Conservation (phyloP, 2,797 vertebrate genomes). For the Anas georgica region DNA sequence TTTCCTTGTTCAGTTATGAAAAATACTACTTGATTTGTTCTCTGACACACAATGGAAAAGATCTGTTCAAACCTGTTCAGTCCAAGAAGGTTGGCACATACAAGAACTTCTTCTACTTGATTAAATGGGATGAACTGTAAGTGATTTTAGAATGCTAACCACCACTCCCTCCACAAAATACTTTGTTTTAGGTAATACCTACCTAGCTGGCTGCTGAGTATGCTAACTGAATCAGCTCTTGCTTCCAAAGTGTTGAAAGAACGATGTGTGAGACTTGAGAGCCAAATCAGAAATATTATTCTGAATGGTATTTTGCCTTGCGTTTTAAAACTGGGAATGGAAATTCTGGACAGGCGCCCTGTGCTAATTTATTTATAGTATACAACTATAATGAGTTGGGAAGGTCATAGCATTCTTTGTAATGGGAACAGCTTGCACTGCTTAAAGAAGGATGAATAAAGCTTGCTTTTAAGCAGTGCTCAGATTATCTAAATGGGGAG, state of each 20-base stretch:
- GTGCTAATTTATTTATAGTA: not conserved
- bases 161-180: not conserved
- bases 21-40: conserved; percentile 96
- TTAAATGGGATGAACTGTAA: conserved; percentile 99
- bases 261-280: not conserved
- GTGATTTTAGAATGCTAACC: conserved; percentile 63
- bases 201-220: not conserved
- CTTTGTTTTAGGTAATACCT: not conserved
- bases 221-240: not conserved
- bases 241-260: not conserved
- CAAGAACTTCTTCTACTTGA: conserved; percentile 96
- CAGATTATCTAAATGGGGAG: not conserved
- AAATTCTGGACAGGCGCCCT: not conserved
- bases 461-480: not conserved
- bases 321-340: not conserved
- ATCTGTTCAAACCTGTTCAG: conserved; percentile 95
- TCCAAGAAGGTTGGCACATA: conserved; percentile 97
- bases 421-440: not conserved
- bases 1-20: conserved; percentile 86
- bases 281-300: not conserved
- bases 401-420: not conserved
- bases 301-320: not conserved
- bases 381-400: not conserved
- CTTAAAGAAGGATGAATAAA: not conserved
- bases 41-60: conserved; percentile 92